These are phyloP conservation scores for Troides aeacus DNA, from an alignment of 2,888 invertebrate genomes.

Conservation along the genomic window DNA sequence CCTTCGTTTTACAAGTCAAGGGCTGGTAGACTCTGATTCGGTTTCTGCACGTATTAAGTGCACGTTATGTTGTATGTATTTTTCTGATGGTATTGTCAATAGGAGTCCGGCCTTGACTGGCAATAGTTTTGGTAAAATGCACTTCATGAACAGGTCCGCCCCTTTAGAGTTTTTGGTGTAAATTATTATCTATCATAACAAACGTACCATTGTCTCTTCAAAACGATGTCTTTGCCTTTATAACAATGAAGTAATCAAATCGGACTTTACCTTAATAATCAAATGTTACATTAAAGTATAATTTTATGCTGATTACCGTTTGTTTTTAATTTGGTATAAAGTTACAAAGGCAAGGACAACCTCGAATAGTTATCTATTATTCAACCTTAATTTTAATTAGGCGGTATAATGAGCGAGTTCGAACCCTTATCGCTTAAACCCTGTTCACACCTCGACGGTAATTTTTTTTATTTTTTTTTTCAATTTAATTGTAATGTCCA, in stretches of 20 bases:
- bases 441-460: slow-evolving; percentile 25
- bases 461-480: slow-evolving; percentile 34
- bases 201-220: slow-evolving; percentile 7
- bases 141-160: too few species aligned
- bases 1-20: too few species aligned
- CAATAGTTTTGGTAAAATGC: too few species aligned
- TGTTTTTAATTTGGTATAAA: background rate
- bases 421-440: slow-evolving; percentile 31
- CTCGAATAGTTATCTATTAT: slow-evolving; percentile 7
- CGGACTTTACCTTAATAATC: background rate
- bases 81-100: too few species aligned
- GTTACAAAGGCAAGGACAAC: background rate
- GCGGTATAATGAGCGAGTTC: background rate
- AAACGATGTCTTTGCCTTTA: slow-evolving; percentile 2
- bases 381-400: slow-evolving; percentile 6
- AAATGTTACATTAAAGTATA: background rate
- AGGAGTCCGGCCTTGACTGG: too few species aligned
- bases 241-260: slow-evolving; percentile 9
- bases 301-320: background rate
- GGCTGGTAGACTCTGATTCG: too few species aligned
- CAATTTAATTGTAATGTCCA: slow-evolving; percentile 66
- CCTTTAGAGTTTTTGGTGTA: background rate
- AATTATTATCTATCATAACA: slow-evolving; percentile 10
- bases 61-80: too few species aligned
- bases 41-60: too few species aligned